Percentiles rank a stretch among this genome's conserved stretches.
phyloP scores from a whole-genome alignment of 2,113 vertebrate genomes.

The Paradisaea rubra region DNA sequence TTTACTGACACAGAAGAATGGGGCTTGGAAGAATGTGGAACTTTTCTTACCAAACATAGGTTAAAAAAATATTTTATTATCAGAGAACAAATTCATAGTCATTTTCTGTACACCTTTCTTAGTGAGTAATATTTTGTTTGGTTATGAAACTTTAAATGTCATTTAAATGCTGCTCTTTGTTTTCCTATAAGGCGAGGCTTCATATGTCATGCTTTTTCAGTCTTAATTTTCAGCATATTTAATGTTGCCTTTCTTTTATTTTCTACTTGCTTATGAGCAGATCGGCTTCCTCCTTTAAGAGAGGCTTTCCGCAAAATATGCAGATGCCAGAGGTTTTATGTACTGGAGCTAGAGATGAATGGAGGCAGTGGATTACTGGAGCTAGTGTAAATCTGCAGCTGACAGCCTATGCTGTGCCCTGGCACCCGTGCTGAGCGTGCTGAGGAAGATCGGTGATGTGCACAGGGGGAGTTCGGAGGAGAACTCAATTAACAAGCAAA shows the following conservation, averaged over 20 bases:
- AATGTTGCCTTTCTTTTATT: neutral
- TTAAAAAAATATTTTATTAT: neutral
- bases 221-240: neutral
- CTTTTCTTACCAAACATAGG: neutral
- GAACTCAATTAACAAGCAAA: neutral
- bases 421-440: accelerated
- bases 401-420: neutral
- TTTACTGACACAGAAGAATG: neutral
- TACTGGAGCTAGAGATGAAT: neutral
- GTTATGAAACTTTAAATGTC: neutral
- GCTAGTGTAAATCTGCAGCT: neutral
- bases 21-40: neutral
- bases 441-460: accelerated
- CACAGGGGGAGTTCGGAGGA: neutral
- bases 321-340: neutral
- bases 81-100: neutral
- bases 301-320: accelerated
- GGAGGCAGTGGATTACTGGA: neutral
- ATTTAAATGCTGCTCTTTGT: neutral
- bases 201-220: neutral
- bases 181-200: neutral
- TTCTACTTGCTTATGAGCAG: neutral
- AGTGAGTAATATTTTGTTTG: neutral
- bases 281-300: neutral
- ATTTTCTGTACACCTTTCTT: neutral